phyloP scores from a whole-genome alignment of 2,888 invertebrate genomes.

The Gnatocerus cornutus region DNA sequence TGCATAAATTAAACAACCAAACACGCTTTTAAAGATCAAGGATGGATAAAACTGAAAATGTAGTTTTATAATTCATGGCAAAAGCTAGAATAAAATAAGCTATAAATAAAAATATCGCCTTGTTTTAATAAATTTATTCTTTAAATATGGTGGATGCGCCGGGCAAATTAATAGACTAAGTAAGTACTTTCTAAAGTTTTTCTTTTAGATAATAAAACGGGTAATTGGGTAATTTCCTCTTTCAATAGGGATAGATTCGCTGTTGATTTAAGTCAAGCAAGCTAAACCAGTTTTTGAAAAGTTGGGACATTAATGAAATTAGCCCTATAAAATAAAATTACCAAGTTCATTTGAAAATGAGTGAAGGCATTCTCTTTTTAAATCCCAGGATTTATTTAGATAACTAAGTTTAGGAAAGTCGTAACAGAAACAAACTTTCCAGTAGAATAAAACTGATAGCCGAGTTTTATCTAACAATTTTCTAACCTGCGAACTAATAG shows the following conservation, averaged over 20 bases:
- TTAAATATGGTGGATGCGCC: slow-evolving; percentile 5
- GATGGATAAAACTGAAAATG: too few relatives aligned
- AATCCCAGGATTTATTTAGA: slow-evolving; percentile 41
- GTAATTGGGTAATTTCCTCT: slow-evolving; percentile 26
- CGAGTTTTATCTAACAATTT: slow-evolving; percentile 47
- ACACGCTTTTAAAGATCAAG: not conserved
- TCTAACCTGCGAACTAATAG: slow-evolving; percentile 47
- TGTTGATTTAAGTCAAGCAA: slow-evolving; percentile 23
- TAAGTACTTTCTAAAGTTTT: not conserved
- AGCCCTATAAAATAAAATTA: slow-evolving; percentile 38
- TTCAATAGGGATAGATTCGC: slow-evolving; percentile 20
- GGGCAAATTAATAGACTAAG: too few relatives aligned
- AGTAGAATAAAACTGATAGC: slow-evolving; percentile 37
- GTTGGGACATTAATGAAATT: slow-evolving; percentile 39
- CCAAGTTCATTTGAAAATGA: slow-evolving; percentile 40
- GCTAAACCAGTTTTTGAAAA: slow-evolving; percentile 33
- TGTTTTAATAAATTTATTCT: too few relatives aligned
- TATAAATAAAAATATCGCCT: too few relatives aligned
- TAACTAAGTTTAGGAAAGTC: slow-evolving; percentile 37
- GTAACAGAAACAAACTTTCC: slow-evolving; percentile 35
- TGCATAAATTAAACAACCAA: not conserved
- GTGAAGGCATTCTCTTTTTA: slow-evolving; percentile 35
- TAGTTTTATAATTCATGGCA: too few relatives aligned
- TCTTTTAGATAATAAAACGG: slow-evolving; percentile 8
- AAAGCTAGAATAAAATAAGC: too few relatives aligned